Conservation (phyloP, 53 echinoderm and acorn worm species). For the Stichopus horrens region DNA sequence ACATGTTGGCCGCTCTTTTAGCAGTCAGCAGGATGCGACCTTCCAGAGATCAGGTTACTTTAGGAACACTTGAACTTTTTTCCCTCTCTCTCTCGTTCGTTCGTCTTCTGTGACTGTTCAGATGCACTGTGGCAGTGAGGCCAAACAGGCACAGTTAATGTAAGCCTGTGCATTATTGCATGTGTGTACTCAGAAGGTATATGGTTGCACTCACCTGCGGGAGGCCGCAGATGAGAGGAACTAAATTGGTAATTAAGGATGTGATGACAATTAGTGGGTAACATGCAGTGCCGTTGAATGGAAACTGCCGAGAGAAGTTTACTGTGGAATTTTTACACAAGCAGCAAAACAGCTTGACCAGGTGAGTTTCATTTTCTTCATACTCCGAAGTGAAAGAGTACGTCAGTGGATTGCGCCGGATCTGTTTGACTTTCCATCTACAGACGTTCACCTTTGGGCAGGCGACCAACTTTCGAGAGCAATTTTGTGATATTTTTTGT, state of each 20-base stretch:
- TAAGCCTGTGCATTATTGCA: too few species aligned
- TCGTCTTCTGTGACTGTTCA: too few species aligned
- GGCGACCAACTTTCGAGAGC: too few species aligned
- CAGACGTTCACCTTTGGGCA: too few species aligned
- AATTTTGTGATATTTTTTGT: too few species aligned
- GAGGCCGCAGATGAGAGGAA: not conserved
- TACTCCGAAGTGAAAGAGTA: too few species aligned
- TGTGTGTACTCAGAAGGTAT: too few species aligned
- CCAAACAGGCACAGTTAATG: too few species aligned
- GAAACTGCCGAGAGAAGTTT: conserved; percentile 9
- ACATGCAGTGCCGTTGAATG: conserved; percentile 21
- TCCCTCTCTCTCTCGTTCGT: too few species aligned
- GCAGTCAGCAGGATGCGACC: conserved; percentile 20
- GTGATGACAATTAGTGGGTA: conserved; percentile 33
- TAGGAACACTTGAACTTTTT: not conserved
- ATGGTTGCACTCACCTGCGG: not conserved
- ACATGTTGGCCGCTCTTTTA: not conserved
- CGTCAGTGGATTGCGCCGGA: too few species aligned
- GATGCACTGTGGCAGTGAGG: too few species aligned
- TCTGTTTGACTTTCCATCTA: too few species aligned
- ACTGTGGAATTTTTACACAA: conserved; percentile 23
- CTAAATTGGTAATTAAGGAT: conserved; percentile 41
- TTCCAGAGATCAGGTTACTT: conserved; percentile 35
- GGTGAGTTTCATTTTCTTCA: not conserved
- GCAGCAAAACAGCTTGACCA: not conserved